Percentiles rank a stretch among this genome's conserved stretches.
Evolutionary conservation across 2,113 vertebrate species (phyloP).

Genomic region (Tragelaphus buxtoni): DNA sequence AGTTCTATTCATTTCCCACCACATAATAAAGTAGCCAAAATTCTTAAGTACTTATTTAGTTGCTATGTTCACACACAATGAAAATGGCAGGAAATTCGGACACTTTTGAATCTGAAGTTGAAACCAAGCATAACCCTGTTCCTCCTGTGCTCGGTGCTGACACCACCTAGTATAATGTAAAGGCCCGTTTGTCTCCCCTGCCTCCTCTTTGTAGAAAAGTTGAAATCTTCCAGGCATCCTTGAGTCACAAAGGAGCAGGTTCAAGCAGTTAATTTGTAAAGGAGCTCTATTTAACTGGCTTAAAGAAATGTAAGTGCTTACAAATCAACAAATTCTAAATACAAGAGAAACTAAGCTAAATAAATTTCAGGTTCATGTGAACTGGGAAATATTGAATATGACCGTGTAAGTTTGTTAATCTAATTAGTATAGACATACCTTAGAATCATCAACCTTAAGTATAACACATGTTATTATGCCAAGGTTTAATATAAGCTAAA

Average conservation of each 20-base stretch:
- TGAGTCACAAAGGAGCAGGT: not conserved
- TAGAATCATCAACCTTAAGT: not conserved
- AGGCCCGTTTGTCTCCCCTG: not conserved
- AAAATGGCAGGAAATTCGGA: not conserved
- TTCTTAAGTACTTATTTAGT: not conserved
- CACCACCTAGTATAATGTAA: not conserved
- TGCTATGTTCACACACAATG: not conserved
- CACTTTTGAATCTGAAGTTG: not conserved
- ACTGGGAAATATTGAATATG: not conserved
- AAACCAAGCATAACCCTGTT: not conserved
- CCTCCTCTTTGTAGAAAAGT: not conserved
- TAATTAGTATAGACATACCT: not conserved
- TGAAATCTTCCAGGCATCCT: not conserved
- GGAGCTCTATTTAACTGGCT: not conserved
- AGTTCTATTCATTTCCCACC: not conserved
- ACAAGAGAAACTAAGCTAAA: not conserved
- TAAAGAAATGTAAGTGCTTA: not conserved
- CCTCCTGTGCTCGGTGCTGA: not conserved
- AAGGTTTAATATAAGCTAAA: not conserved
- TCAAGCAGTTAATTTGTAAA: not conserved
- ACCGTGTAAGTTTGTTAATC: not conserved
- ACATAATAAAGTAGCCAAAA: not conserved
- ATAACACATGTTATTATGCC: not conserved
- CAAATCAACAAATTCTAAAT: not conserved
- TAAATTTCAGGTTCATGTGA: not conserved